A percentile compares a stretch with the other conserved stretches of the same genome.
Conservation (phyloP, 2,113 vertebrate genomes). For the Chaenocephalus aceratus region DNA sequence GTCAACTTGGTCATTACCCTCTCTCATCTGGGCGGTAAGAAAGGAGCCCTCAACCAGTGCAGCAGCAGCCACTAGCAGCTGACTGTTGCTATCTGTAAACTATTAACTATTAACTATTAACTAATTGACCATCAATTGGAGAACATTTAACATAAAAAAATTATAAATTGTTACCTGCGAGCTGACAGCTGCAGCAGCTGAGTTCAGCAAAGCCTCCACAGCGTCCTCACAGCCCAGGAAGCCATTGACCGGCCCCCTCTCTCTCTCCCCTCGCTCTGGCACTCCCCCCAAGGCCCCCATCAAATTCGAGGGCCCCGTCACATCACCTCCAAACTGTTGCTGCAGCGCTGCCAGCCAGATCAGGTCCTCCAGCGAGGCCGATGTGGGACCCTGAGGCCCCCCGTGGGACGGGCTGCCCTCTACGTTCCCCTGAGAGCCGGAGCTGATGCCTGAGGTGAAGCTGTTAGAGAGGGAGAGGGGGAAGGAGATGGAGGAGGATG, state of each 20-base stretch:
- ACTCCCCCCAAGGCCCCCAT: conserved; percentile 80
- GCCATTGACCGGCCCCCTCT: conserved; percentile 88
- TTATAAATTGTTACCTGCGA: conserved; percentile 86
- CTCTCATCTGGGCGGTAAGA: too few relatives aligned
- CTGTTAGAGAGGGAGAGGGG: conserved; percentile 82
- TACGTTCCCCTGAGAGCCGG: conserved; percentile 86
- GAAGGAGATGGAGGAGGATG: conserved; percentile 84
- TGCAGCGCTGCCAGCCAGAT: conserved; percentile 96
- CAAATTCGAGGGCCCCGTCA: conserved; percentile 80
- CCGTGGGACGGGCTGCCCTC: conserved; percentile 80
- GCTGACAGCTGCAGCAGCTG: conserved; percentile 88
- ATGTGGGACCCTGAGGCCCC: conserved; percentile 85
- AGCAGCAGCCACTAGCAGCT: too few relatives aligned
- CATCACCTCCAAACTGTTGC: conserved; percentile 95
- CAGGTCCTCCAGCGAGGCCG: conserved; percentile 93
- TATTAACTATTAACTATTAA: too few relatives aligned
- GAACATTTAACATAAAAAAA: neutral
- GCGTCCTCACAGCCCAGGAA: conserved; percentile 97
- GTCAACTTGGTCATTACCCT: too few relatives aligned
- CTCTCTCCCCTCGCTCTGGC: conserved; percentile 79
- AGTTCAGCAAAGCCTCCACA: conserved; percentile 94
- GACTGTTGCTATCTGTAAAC: too few relatives aligned
- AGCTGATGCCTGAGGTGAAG: conserved; percentile 79
- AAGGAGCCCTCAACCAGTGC: too few relatives aligned
- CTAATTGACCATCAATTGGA: too few relatives aligned